Evolutionary conservation across 2,888 invertebrate genomes (phyloP).

Genomic region (Taenaris catops): DNA sequence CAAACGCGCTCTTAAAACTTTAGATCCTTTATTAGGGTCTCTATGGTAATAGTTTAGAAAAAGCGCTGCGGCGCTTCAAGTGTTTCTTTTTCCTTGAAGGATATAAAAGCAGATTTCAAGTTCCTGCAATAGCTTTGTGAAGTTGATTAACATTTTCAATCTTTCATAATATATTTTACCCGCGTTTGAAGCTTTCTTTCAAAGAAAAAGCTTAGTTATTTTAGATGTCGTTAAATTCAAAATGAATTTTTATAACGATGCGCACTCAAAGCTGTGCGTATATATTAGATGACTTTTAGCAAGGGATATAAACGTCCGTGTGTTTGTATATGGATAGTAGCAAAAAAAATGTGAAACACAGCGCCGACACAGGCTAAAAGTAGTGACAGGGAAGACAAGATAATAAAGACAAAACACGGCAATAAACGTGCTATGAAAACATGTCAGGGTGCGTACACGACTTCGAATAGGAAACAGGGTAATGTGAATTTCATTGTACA

Average conservation of each 20-base stretch:
- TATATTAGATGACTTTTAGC: slow-evolving; percentile 15
- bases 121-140: slow-evolving; percentile 38
- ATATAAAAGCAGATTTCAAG: slow-evolving; percentile 43
- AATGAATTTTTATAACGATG: slow-evolving; percentile 7
- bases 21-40: slow-evolving; percentile 63
- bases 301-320: slow-evolving; percentile 8
- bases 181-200: slow-evolving; percentile 11
- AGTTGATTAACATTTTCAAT: slow-evolving; percentile 52
- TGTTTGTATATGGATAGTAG: slow-evolving; percentile 21
- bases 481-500: slow-evolving; percentile 74
- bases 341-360: slow-evolving; percentile 51
- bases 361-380: slow-evolving; percentile 34
- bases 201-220: slow-evolving; percentile 26
- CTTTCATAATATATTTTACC: slow-evolving; percentile 22
- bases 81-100: slow-evolving; percentile 37
- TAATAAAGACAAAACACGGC: slow-evolving; percentile 65
- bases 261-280: background rate
- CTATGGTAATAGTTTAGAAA: slow-evolving; percentile 58
- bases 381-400: slow-evolving; percentile 52
- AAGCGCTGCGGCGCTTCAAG: slow-evolving; percentile 38
- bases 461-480: slow-evolving; percentile 58
- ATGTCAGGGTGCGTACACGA: slow-evolving; percentile 47
- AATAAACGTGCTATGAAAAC: slow-evolving; percentile 63
- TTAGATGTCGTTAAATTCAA: slow-evolving; percentile 15
- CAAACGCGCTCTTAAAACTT: slow-evolving; percentile 70